Conservation (phyloP, 2,113 vertebrate species). For the Mustela lutreola region DNA sequence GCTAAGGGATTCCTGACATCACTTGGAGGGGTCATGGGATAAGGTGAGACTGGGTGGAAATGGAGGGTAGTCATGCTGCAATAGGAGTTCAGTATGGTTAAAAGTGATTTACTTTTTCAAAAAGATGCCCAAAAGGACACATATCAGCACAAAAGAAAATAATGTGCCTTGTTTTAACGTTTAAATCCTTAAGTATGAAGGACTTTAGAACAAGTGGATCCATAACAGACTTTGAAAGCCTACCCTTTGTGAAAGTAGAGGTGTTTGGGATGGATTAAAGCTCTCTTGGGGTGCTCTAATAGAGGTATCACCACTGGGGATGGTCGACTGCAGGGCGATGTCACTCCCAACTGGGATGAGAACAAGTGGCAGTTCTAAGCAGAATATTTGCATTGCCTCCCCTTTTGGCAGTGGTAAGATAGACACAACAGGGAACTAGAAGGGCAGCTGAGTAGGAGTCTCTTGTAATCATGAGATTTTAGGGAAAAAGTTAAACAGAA, state of each 20-base stretch:
- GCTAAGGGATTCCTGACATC: background rate
- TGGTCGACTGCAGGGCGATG: background rate
- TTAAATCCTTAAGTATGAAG: background rate
- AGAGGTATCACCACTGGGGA: too few relatives aligned
- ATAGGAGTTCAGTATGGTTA: background rate
- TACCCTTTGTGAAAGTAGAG: background rate
- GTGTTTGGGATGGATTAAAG: background rate
- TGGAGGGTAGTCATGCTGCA: background rate
- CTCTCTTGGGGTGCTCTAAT: background rate
- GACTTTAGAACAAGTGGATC: background rate
- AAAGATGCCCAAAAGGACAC: background rate
- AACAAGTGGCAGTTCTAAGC: background rate
- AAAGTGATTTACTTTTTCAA: background rate
- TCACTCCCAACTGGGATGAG: background rate
- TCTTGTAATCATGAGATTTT: background rate
- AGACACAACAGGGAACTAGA: background rate
- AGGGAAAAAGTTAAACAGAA: background rate
- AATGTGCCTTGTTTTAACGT: background rate
- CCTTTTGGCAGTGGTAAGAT: background rate
- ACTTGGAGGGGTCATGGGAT: background rate
- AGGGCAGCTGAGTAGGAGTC: background rate
- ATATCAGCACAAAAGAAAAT: background rate
- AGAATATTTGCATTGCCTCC: background rate
- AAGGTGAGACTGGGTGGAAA: background rate
- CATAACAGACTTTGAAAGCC: background rate